Evolutionary conservation across 2,797 vertebrate species (phyloP).

Genomic region (Lemur catta): DNA sequence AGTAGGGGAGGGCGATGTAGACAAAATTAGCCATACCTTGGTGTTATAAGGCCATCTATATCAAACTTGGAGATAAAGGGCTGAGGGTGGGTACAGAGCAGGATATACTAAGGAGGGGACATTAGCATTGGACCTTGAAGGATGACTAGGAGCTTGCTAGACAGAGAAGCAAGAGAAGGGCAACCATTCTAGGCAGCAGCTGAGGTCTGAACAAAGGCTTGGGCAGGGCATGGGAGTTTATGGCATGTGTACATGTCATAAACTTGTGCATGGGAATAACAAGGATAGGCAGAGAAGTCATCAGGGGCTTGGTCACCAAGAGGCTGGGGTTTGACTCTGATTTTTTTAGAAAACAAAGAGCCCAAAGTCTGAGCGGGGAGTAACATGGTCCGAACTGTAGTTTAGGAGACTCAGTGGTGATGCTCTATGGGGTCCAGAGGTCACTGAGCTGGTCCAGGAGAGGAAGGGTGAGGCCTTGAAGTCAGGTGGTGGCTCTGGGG

Average conservation of each 20-base stretch:
- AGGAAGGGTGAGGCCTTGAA: background rate
- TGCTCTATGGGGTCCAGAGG: background rate
- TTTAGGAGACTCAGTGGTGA: background rate
- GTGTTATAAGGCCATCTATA: background rate
- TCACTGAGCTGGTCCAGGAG: background rate
- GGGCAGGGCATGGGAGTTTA: background rate
- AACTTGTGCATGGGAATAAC: background rate
- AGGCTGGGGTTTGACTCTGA: background rate
- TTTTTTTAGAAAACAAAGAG: background rate
- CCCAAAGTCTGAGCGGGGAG: background rate
- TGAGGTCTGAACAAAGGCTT: background rate
- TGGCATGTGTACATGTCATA: background rate
- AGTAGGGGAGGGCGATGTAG: background rate
- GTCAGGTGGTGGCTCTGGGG: background rate
- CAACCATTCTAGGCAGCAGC: background rate
- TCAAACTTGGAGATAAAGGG: background rate
- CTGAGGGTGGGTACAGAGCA: background rate
- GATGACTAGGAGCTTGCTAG: background rate
- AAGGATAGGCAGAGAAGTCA: background rate
- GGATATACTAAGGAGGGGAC: background rate
- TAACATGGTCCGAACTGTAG: background rate
- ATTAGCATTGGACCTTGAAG: background rate
- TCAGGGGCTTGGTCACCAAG: background rate
- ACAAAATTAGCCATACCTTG: background rate
- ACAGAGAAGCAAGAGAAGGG: background rate